Percentiles rank a stretch among this genome's conserved stretches.
Conservation (phyloP, 1,140 invertebrate species). For the Tetraneura akinire region DNA sequence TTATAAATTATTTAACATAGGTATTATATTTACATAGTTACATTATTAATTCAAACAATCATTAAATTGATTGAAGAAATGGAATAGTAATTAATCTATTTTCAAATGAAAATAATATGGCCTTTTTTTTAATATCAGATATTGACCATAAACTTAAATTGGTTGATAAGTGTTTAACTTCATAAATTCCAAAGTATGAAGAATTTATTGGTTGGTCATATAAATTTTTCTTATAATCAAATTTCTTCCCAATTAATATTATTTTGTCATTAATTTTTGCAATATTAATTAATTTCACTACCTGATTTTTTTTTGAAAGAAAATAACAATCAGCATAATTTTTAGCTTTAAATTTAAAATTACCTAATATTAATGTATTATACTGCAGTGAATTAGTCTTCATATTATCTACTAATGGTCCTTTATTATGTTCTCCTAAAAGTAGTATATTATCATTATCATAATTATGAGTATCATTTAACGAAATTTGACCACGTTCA, state of each 20-base stretch:
- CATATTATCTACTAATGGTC: neutral
- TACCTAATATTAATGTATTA: neutral
- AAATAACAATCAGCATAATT: neutral
- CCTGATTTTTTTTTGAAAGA: neutral
- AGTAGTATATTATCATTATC: neutral
- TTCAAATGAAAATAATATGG: neutral
- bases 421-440: neutral
- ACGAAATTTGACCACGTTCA: neutral
- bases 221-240: neutral
- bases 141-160: neutral
- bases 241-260: neutral
- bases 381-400: neutral
- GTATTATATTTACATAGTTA: too few species aligned
- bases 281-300: conserved; percentile 3
- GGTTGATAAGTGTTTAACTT: neutral
- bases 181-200: neutral
- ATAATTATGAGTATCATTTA: neutral
- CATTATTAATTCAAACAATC: too few species aligned
- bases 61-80: neutral
- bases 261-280: neutral
- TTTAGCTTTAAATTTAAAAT: conserved; percentile 7
- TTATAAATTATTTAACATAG: too few species aligned
- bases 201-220: neutral
- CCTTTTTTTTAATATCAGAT: neutral
- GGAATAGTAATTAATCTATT: neutral